These are phyloP conservation scores for Ecliptopera silaceata DNA, from an alignment of 2,888 invertebrate species.

Conservation along the genomic window DNA sequence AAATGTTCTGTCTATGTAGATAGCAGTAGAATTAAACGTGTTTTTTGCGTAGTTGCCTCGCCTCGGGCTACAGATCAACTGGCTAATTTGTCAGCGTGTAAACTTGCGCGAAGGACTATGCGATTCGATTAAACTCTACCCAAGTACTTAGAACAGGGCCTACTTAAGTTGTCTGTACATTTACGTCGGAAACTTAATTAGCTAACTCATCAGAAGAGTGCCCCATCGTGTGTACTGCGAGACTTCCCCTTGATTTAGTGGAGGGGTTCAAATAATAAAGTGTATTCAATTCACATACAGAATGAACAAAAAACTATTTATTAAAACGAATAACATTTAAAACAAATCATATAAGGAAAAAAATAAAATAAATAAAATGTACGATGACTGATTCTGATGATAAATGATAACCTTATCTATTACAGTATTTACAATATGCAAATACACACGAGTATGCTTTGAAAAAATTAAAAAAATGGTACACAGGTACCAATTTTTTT, in stretches of 20 bases:
- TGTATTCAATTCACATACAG: neutral
- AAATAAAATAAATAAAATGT: too few species aligned
- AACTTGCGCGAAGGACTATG: conserved; percentile 66
- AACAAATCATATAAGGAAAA: too few species aligned
- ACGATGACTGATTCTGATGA: too few species aligned
- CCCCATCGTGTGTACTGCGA: conserved; percentile 39
- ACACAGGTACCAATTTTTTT: too few species aligned
- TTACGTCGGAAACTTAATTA: conserved; percentile 75
- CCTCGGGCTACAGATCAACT: conserved; percentile 68
- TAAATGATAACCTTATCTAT: too few species aligned
- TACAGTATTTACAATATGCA: too few species aligned
- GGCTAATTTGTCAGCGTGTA: conserved; percentile 77
- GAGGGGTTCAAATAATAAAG: conserved; percentile 11
- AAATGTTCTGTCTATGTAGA: too few species aligned
- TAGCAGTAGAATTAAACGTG: conserved; percentile 59
- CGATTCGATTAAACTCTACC: conserved; percentile 80
- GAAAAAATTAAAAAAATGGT: too few species aligned
- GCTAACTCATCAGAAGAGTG: conserved; percentile 63
- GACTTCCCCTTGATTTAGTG: conserved; percentile 36
- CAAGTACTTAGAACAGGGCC: conserved; percentile 69
- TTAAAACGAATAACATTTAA: too few species aligned
- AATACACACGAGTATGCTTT: too few species aligned
- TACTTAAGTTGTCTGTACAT: conserved; percentile 69
- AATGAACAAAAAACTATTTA: too few species aligned
- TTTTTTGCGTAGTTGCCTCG: conserved; percentile 57